phyloP scores from a whole-genome alignment of 2,888 invertebrate species.

The Agrypnus murinus region DNA sequence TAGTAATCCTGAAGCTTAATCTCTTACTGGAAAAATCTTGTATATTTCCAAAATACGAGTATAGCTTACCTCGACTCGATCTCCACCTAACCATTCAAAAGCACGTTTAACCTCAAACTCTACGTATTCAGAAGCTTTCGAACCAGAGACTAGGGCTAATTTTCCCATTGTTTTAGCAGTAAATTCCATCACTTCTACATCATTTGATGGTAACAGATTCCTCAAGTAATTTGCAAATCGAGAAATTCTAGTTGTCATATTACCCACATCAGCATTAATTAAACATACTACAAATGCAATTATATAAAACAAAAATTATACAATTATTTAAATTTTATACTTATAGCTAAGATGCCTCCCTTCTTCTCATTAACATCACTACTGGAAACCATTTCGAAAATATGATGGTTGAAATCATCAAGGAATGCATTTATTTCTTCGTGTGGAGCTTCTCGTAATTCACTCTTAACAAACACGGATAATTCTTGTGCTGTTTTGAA shows the following conservation, averaged over 20 bases:
- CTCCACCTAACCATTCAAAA: slow-evolving; percentile 95
- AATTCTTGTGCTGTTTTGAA: slow-evolving; percentile 92
- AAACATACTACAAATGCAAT: slow-evolving; percentile 92
- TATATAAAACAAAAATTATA: slow-evolving; percentile 67
- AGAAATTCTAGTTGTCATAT: slow-evolving; percentile 91
- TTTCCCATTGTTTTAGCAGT: slow-evolving; percentile 97
- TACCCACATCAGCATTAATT: slow-evolving; percentile 94
- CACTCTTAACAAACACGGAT: slow-evolving; percentile 92
- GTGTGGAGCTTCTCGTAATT: slow-evolving; percentile 89
- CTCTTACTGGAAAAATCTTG: too few species aligned
- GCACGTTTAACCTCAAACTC: slow-evolving; percentile 97
- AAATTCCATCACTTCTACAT: slow-evolving; percentile 95
- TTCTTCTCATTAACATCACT: slow-evolving; percentile 95
- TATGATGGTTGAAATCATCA: slow-evolving; percentile 96
- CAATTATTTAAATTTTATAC: slow-evolving; percentile 70
- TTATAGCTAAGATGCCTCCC: slow-evolving; percentile 95
- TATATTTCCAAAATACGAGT: too few species aligned
- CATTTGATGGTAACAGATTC: slow-evolving; percentile 91
- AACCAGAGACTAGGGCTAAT: slow-evolving; percentile 92
- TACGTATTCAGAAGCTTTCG: slow-evolving; percentile 97
- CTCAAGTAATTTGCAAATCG: slow-evolving; percentile 95
- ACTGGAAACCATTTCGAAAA: slow-evolving; percentile 96
- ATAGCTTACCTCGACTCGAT: slow-evolving; percentile 86
- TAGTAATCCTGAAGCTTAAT: too few species aligned
- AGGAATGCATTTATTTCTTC: slow-evolving; percentile 94